Evolutionary conservation across 2,888 invertebrate genomes (phyloP).

Genomic region (Steinernema scapterisci): DNA sequence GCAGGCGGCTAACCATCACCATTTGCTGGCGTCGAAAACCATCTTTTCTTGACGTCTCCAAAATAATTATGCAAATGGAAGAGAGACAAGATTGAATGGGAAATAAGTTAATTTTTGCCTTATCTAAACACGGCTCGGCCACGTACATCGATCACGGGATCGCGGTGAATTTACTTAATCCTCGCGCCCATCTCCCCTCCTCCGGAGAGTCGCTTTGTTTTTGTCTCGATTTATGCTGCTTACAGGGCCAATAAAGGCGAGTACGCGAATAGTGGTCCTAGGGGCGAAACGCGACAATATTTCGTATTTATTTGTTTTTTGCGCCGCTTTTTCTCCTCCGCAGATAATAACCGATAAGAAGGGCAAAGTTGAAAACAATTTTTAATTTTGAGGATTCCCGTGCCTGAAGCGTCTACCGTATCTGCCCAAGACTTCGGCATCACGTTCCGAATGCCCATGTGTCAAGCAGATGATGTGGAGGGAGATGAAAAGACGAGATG

Average conservation of each 20-base stretch:
- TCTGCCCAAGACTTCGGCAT: background rate
- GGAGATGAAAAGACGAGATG: background rate
- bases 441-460: background rate
- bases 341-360: background rate
- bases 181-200: constrained; percentile 16
- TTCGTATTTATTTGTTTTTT: constrained; percentile 15
- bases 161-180: constrained; percentile 33
- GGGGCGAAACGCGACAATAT: constrained; percentile 19
- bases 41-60: background rate
- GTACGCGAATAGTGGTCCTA: background rate
- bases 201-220: constrained; percentile 15
- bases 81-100: constrained; percentile 18
- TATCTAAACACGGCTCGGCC: background rate
- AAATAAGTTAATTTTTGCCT: constrained; percentile 29
- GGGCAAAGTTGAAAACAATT: background rate
- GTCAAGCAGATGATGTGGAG: constrained; percentile 4
- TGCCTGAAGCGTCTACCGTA: background rate
- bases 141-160: constrained; percentile 25
- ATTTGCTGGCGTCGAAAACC: background rate
- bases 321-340: background rate
- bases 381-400: background rate
- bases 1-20: constrained; percentile 5
- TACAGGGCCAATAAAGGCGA: constrained; percentile 15
- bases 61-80: constrained; percentile 31
- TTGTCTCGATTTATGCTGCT: constrained; percentile 17